These are phyloP conservation scores for Chloroclysta siterata DNA, from an alignment of 2,888 invertebrate species.

Conservation along the genomic window DNA sequence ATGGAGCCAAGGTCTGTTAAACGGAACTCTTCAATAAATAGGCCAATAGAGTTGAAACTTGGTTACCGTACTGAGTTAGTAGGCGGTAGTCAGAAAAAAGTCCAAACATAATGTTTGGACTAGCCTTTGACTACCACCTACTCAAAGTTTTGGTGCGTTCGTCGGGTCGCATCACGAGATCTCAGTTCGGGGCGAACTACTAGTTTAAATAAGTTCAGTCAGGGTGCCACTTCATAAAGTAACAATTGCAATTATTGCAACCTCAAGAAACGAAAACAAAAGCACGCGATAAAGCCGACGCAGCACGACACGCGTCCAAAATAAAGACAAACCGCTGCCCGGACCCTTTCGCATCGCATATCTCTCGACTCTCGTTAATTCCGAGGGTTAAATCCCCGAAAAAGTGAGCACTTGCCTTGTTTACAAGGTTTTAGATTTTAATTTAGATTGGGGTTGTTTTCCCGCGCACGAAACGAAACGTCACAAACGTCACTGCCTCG, in stretches of 20 bases:
- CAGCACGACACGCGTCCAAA: constrained; percentile 45
- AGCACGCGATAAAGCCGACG: constrained; percentile 62
- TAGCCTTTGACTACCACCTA: no score
- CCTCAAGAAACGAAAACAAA: constrained; percentile 41
- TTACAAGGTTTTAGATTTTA: constrained; percentile 87
- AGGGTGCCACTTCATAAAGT: constrained; percentile 5
- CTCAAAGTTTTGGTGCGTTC: no score
- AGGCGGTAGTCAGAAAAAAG: no score
- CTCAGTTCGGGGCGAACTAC: no score
- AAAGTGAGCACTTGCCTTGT: constrained; percentile 86
- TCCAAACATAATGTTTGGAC: no score
- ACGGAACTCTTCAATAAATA: no score
- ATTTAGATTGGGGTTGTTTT: constrained; percentile 83
- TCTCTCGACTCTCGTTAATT: constrained; percentile 74
- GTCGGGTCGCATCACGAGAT: no score
- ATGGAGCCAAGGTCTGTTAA: no score
- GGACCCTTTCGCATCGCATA: constrained; percentile 65
- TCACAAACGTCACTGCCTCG: constrained; percentile 58
- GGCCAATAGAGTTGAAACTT: no score
- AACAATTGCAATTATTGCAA: constrained; percentile 30
- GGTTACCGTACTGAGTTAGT: no score
- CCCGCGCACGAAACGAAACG: constrained; percentile 60
- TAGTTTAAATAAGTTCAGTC: background rate
- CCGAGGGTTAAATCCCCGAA: constrained; percentile 85
- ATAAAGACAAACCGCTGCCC: constrained; percentile 44